These are phyloP conservation scores for Drosophila bifasciata DNA, from an alignment of 1,140 invertebrate genomes.

Conservation along the genomic window DNA sequence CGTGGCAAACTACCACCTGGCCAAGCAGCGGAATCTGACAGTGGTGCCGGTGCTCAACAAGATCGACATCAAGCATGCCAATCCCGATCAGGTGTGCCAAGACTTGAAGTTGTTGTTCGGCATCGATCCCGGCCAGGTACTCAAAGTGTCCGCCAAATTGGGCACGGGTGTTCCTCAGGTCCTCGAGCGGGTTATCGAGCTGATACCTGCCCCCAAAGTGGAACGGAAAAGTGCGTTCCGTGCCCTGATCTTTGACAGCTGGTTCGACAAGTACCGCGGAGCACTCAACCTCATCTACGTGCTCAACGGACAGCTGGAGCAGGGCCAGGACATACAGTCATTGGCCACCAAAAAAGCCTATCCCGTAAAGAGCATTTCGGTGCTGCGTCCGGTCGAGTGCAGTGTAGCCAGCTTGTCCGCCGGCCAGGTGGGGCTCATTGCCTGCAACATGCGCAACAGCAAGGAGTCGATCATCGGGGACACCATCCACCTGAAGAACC, in stretches of 20 bases:
- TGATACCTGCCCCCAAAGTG: conserved; percentile 90
- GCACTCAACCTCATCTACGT: conserved; percentile 92
- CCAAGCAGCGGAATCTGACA: conserved; percentile 91
- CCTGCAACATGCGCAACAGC: conserved; percentile 91
- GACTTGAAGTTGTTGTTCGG: conserved; percentile 95
- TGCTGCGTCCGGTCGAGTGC: conserved; percentile 92
- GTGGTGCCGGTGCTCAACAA: conserved; percentile 98
- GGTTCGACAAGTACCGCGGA: conserved; percentile 95
- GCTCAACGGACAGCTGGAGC: conserved; percentile 89
- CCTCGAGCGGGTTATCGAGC: conserved; percentile 90
- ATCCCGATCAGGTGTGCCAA: conserved; percentile 91
- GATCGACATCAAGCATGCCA: conserved; percentile 96
- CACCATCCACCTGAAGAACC: conserved; percentile 88
- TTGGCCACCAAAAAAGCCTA: conserved; percentile 89
- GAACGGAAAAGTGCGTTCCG: conserved; percentile 87
- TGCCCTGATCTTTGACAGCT: conserved; percentile 96
- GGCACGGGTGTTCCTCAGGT: conserved; percentile 92
- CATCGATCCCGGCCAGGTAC: conserved; percentile 89
- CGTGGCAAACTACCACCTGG: conserved; percentile 97
- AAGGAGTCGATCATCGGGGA: conserved; percentile 94
- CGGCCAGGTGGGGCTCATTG: conserved; percentile 88
- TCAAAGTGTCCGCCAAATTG: conserved; percentile 94
- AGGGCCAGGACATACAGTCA: conserved; percentile 87
- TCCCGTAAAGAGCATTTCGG: conserved; percentile 91
- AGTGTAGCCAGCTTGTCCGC: conserved; percentile 87